Evolutionary conservation across 2,797 vertebrate genomes (phyloP).

Genomic region (Aulostomus chinensis): DNA sequence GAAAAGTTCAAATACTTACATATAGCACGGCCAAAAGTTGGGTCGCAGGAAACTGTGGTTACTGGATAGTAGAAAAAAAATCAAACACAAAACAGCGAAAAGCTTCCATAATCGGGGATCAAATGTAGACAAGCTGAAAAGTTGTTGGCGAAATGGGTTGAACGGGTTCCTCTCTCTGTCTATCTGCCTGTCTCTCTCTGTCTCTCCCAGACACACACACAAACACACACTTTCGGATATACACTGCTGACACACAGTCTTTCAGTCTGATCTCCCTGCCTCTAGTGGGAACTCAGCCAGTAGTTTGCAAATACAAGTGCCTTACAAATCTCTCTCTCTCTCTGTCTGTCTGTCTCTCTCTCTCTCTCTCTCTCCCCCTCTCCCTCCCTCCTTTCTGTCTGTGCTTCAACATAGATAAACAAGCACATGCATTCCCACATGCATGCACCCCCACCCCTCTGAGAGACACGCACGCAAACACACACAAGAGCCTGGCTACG

Average conservation of each 20-base stretch:
- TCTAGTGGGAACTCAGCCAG: constrained; percentile 74
- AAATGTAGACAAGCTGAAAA: constrained; percentile 56
- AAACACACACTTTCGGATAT: constrained; percentile 20
- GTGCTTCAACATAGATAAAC: constrained; percentile 56
- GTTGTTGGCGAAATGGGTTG: constrained; percentile 67
- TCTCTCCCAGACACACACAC: constrained; percentile 19
- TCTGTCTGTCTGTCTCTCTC: constrained; percentile 12
- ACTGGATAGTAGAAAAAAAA: constrained; percentile 9
- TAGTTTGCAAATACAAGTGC: constrained; percentile 74
- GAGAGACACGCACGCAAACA: constrained; percentile 12
- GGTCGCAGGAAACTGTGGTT: constrained; percentile 4
- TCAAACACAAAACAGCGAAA: constrained; percentile 36
- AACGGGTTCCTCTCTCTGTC: constrained; percentile 54
- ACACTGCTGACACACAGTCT: constrained; percentile 49
- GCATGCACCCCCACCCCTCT: constrained; percentile 8
- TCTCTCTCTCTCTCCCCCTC: constrained; percentile 14
- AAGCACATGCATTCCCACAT: constrained; percentile 52
- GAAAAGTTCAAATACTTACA: constrained; percentile 74
- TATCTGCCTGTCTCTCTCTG: constrained; percentile 25
- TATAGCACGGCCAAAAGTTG: constrained; percentile 62
- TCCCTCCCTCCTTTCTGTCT: constrained; percentile 22
- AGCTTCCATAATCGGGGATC: constrained; percentile 70
- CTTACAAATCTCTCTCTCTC: constrained; percentile 62
- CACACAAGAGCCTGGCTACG: constrained; percentile 57
- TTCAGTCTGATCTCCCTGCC: constrained; percentile 61